Evolutionary conservation across 2,113 vertebrate species (phyloP).

Genomic region (Oreamnos americanus): DNA sequence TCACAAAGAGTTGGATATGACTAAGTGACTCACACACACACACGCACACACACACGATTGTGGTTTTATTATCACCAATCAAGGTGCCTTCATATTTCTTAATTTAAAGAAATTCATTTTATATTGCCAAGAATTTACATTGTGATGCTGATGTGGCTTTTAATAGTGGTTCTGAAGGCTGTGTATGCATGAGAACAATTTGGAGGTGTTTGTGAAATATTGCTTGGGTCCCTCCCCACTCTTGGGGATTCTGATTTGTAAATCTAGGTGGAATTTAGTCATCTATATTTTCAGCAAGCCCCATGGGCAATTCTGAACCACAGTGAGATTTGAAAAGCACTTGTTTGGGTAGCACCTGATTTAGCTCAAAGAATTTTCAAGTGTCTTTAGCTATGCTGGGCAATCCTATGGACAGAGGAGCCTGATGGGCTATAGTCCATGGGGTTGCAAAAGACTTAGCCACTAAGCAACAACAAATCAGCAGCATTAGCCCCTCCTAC

Average conservation of each 20-base stretch:
- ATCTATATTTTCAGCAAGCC: background rate
- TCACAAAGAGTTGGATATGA: background rate
- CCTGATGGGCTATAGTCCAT: background rate
- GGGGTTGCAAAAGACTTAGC: background rate
- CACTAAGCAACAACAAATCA: background rate
- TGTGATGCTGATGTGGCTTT: background rate
- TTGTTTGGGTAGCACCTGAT: background rate
- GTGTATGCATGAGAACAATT: background rate
- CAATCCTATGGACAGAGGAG: background rate
- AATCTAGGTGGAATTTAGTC: background rate
- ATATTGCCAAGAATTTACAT: background rate
- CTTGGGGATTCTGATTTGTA: background rate
- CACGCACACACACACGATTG: background rate
- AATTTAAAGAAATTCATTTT: constrained; percentile 39
- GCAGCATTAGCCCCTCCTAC: background rate
- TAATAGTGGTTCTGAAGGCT: background rate
- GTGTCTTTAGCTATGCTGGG: background rate
- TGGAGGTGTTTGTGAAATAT: background rate
- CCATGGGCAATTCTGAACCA: background rate
- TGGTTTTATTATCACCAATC: background rate
- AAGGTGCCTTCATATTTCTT: background rate
- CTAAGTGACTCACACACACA: background rate
- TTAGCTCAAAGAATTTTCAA: background rate
- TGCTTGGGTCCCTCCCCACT: background rate
- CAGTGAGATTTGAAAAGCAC: background rate